These are phyloP conservation scores for Eilema depressum DNA, from an alignment of 2,888 invertebrate species.

Conservation along the genomic window DNA sequence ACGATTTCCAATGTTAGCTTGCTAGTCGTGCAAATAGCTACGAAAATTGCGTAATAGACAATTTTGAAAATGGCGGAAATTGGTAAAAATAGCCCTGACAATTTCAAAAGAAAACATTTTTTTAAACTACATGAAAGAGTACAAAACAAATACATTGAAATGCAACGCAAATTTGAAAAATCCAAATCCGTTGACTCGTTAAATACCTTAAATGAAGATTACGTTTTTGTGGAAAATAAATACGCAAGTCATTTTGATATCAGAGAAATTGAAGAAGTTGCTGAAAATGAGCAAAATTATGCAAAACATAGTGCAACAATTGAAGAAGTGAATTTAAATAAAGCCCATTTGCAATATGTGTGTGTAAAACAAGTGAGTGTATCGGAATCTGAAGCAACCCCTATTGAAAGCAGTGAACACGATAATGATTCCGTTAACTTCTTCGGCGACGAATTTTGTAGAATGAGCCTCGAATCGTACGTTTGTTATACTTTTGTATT, in stretches of 20 bases:
- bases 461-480: constrained; percentile 76
- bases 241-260: constrained; percentile 58
- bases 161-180: constrained; percentile 76
- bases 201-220: constrained; percentile 61
- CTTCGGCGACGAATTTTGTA: constrained; percentile 60
- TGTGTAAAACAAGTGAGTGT: constrained; percentile 57
- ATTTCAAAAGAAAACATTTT: constrained; percentile 65
- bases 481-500: constrained; percentile 49
- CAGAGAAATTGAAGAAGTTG: constrained; percentile 47
- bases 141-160: constrained; percentile 75
- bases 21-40: constrained; percentile 39
- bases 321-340: constrained; percentile 59
- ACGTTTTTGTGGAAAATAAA: constrained; percentile 55
- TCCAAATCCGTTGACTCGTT: constrained; percentile 75
- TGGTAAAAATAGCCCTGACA: constrained; percentile 43
- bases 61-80: constrained; percentile 57
- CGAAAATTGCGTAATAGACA: constrained; percentile 22
- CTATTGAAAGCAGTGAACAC: constrained; percentile 53
- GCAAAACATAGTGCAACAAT: constrained; percentile 39
- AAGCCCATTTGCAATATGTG: constrained; percentile 58
- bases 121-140: constrained; percentile 72
- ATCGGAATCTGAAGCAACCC: constrained; percentile 55
- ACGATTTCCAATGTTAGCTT: constrained; percentile 55
- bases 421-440: constrained; percentile 50
- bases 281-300: constrained; percentile 12